Evolutionary conservation across 2,888 invertebrate species (phyloP).

Genomic region (Ephialtes manifestator): DNA sequence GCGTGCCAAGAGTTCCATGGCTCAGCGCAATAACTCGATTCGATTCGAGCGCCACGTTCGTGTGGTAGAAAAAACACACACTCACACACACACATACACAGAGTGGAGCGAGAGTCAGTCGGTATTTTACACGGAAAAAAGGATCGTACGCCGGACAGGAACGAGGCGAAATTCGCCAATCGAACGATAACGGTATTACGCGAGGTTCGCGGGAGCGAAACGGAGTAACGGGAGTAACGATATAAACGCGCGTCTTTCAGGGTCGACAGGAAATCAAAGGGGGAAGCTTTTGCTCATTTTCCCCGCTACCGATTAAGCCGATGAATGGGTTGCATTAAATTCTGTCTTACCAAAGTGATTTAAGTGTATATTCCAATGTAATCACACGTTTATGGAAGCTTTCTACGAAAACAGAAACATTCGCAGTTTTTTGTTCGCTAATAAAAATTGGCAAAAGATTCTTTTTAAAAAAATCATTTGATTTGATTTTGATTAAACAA

Average conservation of each 20-base stretch:
- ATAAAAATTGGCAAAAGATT: too few species aligned
- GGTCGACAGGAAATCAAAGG: slow-evolving; percentile 60
- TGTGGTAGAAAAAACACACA: not conserved
- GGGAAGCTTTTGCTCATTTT: slow-evolving; percentile 41
- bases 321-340: too few species aligned
- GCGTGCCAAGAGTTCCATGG: slow-evolving; percentile 21
- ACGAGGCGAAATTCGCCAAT: slow-evolving; percentile 62
- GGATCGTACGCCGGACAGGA: slow-evolving; percentile 24
- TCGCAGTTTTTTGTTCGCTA: too few species aligned
- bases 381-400: too few species aligned
- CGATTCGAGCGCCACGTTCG: not conserved
- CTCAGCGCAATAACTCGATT: slow-evolving; percentile 16
- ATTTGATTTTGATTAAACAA: too few species aligned
- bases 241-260: slow-evolving; percentile 58
- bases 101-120: not conserved
- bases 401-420: too few species aligned
- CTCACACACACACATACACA: not conserved
- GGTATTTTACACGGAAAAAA: slow-evolving; percentile 36
- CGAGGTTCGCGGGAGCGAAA: slow-evolving; percentile 67
- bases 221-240: slow-evolving; percentile 67
- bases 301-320: slow-evolving; percentile 7
- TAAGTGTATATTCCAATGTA: too few species aligned
- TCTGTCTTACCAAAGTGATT: too few species aligned
- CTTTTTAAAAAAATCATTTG: too few species aligned
- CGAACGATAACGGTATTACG: slow-evolving; percentile 61